These are phyloP conservation scores for Eudasyphora cyanicolor DNA, from an alignment of 2,888 invertebrate species.

Conservation along the genomic window DNA sequence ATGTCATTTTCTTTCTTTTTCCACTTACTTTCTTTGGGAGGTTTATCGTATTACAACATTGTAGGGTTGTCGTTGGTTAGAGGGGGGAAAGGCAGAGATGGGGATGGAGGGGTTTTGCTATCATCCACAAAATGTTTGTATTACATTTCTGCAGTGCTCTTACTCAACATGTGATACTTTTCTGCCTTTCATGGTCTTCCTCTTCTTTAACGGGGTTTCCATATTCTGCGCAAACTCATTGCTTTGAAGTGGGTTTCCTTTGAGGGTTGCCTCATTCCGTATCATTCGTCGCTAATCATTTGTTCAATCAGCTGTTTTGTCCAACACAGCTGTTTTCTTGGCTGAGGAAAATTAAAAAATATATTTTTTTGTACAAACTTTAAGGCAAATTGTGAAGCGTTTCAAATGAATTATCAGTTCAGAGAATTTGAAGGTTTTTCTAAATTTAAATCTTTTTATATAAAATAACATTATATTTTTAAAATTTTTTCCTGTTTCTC, in stretches of 20 bases:
- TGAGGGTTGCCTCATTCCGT: background rate
- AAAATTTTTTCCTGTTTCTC: too few species aligned
- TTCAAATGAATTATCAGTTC: too few species aligned
- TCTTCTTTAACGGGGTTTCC: constrained; percentile 3
- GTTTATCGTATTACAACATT: constrained; percentile 7
- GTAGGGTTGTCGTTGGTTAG: constrained; percentile 8
- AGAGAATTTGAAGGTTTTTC: too few species aligned
- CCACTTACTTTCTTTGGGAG: constrained; percentile 7
- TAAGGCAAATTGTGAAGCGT: background rate
- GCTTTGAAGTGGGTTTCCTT: background rate
- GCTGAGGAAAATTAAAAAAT: background rate
- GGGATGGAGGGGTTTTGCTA: background rate
- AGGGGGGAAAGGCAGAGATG: too few species aligned
- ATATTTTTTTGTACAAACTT: too few species aligned
- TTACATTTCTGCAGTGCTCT: constrained; percentile 56
- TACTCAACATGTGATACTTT: constrained; percentile 58
- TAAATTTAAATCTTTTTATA: too few species aligned
- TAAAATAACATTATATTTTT: too few species aligned
- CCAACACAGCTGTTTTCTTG: constrained; percentile 43
- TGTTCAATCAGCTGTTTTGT: constrained; percentile 47
- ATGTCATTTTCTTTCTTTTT: background rate
- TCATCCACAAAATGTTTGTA: background rate
- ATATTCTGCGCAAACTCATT: constrained; percentile 49
- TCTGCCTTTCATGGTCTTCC: background rate
- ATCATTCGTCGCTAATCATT: constrained; percentile 27